phyloP scores from a whole-genome alignment of 1,140 invertebrate species.

The Halyomorpha halys region DNA sequence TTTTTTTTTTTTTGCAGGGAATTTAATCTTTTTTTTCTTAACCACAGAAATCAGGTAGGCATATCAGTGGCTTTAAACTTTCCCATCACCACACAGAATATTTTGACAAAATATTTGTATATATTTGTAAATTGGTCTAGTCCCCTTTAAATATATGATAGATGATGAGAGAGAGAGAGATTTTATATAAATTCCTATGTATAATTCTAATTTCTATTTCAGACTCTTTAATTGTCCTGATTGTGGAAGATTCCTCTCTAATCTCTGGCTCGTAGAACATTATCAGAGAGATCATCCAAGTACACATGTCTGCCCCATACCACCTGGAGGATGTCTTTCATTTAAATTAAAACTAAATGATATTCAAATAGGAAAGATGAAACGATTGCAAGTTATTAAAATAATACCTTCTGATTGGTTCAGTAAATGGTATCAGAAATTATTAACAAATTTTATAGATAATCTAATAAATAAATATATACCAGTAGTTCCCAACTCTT shows the following conservation, averaged over 20 bases:
- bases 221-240: neutral
- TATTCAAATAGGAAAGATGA: neutral
- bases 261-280: neutral
- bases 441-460: neutral
- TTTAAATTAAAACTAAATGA: neutral
- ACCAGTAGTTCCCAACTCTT: no score
- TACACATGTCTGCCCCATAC: neutral
- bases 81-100: no score
- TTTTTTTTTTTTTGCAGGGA: no score
- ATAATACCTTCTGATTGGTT: neutral
- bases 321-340: neutral
- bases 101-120: no score
- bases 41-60: no score
- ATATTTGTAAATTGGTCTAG: no score
- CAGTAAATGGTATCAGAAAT: neutral
- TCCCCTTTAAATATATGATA: no score
- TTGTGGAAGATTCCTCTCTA: neutral
- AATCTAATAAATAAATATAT: no score
- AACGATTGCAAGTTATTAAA: neutral
- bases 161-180: no score
- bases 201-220: neutral
- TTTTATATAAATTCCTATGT: no score
- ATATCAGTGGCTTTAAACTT: no score
- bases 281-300: neutral
- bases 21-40: no score